Base-by-base conservation (phyloP, 2,888 invertebrate species). In the Lithophane semibrunnea region DNA sequence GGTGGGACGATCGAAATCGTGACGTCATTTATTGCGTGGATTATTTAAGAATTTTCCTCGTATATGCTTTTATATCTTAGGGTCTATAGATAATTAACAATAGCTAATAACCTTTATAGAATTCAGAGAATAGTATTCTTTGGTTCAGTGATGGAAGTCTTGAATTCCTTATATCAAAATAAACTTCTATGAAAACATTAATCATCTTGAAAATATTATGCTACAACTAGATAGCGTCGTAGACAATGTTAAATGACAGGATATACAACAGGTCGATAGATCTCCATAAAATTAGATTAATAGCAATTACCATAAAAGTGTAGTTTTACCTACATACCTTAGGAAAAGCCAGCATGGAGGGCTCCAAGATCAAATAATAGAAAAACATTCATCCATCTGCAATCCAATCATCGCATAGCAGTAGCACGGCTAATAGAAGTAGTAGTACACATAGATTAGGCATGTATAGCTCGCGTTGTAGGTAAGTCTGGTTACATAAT, bases 401-500 rank as follows among this genome's bases (percentile, higher is more conserved):
- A 79, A 84, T 83, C 64, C 68, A 88, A 89, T 86, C 77, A 82
- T 83, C 52, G 77, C 71, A 73, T 79, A 80, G 85, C 75, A 83
- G 64, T 78, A 78, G 80, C 77, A 79, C 73, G 52, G 72, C 79
- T 77, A 83, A 83, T 88, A 88, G 88, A 87, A 88, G 78, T 86
- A 79, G 56, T 71, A 82, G 72, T 86, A 79, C 72, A 80, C 73
- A 80, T 78, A 83, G 69, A 85, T 82, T 78, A 80, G 78, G 85
- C 85, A 73, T 80, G 70, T 86, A 82, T 80, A 77, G 67, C 64
- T 42, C 78, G 74, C 84, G 49, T 75, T 88, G 86, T 90, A 89
- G 87, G 86, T 88, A 91, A 84, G 88, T 88, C 79, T 75, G 87
- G 90, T 94, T 94, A 93, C 91, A 92, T 94, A 94, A 94, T 91